phyloP scores from a whole-genome alignment of 2,888 invertebrate species.

The Callinectes sapidus region DNA sequence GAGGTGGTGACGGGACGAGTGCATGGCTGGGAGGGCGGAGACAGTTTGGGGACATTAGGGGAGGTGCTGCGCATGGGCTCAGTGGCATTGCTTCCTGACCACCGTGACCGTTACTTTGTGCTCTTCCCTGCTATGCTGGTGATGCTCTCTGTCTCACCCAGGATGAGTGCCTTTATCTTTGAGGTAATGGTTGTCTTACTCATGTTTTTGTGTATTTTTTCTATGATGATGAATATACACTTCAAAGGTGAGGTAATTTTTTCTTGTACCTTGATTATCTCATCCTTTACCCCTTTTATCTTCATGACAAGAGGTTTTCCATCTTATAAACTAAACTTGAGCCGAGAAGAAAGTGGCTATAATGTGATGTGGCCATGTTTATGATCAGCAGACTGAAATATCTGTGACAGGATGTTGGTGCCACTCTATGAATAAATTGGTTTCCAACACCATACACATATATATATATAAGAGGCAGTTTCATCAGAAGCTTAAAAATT shows the following conservation, averaged over 20 bases:
- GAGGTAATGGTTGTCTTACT: slow-evolving; percentile 55
- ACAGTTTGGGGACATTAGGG: slow-evolving; percentile 74
- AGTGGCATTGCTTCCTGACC: slow-evolving; percentile 85
- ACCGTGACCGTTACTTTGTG: slow-evolving; percentile 90
- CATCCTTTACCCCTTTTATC: neutral
- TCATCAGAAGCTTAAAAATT: too few relatives aligned
- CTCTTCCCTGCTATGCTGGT: slow-evolving; percentile 92
- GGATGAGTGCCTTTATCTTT: slow-evolving; percentile 91
- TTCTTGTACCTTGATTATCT: neutral
- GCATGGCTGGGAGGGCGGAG: slow-evolving; percentile 95
- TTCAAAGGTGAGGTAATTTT: neutral
- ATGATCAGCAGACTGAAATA: too few relatives aligned
- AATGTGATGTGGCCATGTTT: neutral
- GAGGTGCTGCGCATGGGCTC: slow-evolving; percentile 95
- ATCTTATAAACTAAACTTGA: neutral
- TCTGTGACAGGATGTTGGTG: too few relatives aligned
- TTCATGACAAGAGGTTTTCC: neutral
- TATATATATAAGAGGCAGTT: too few relatives aligned
- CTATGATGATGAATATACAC: neutral
- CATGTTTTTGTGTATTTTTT: neutral
- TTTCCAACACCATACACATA: too few relatives aligned
- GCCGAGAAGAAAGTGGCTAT: neutral
- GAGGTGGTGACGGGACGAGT: slow-evolving; percentile 96
- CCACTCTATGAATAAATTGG: too few relatives aligned
- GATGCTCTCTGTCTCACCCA: slow-evolving; percentile 91